Base-by-base conservation (phyloP, 2,797 vertebrate genomes). In the Gymnothorax reevesii region DNA sequence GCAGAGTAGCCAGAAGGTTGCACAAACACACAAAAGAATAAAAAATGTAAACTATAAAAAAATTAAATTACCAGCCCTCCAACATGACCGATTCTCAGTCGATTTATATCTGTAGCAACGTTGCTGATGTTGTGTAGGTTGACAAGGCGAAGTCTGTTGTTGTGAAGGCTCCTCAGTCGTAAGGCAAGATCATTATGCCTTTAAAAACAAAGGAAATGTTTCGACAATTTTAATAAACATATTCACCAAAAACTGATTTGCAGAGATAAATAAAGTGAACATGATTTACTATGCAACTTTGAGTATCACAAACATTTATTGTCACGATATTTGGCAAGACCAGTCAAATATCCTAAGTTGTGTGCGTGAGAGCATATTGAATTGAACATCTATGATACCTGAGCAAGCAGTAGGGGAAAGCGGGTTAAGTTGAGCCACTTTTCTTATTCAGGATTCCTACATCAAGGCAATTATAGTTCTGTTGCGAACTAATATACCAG, bases 161-260 rank as follows among this genome's bases (percentile, higher is more conserved):
- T 91, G 88, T 96, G 89, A 77, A 88, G 88, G 71, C 93, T 96
- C 89, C 97, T 97, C 90, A 99, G 91, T 87, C 92, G 89, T 86
- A 97, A 91, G n/a, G 94, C 94, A 0, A 98, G 91, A 89, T 99
- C 97, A 54, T 98, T 99, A 92, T 99, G 98, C 85, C 98, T 99
- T 88, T 33, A 52, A 60, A 87, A 22, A 59, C 4, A 89, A 22
- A 88, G 8, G 75, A 20, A 59, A 4, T 85, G 84, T 85, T 87
- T 0, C 33, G 3, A 42, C 9, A 83, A 60, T 15, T 33, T 42
- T 10, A 52, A 57, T 27, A 5, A 42, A 69, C 13, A 25, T n/a
- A 25, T 66, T 6, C 0, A n/a, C n/a, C 66, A 6, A 25, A 69
- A 27, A 69, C 9, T 9, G 66, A 8, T 8, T 69, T 69, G n/a